Base-by-base conservation (phyloP, 2,888 invertebrate species). In the Lycia hirtaria region DNA sequence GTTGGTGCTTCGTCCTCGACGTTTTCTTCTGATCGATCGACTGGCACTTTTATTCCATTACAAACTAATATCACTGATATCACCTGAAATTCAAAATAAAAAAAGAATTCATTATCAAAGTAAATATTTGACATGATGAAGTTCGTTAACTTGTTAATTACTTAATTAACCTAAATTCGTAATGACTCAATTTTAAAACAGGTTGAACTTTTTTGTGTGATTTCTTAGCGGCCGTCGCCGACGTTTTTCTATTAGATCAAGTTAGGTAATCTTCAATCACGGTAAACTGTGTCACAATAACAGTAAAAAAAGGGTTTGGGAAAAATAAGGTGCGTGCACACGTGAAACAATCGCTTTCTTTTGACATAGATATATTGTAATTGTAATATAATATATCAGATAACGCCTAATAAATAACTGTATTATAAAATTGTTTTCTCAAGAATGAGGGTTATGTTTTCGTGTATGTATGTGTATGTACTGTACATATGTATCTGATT, bases 211-310 rank as follows among this genome's bases (percentile, higher is more conserved):
- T 55, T 55, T 55, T 55, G 33, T 50, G 37, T 28, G 3, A 37
- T 49, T 54, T 45, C 20, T 41, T 37, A 30, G 10, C 15, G 68
- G 71, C 68, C 64, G 68, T 61, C 64, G 60, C 53, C 44, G 62
- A 64, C 24, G 43, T 72, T 73, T 76, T 76, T 75, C 74, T 76
- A 74, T 87, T 83, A 78, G 76, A 78, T 80, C 78, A 77, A 69
- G 69, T 81, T 78, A 81, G 80, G 83, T 83, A 88, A 88, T 78
- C 73, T 76, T 74, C 74, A 75, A 78, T 80, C 76, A 76, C 77
- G 71, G 71, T 71, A 75, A 85, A 83, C 80, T 83, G 76, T 85
- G 87, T 80, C 88, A 84, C 76, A 74, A 78, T 70, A 71, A 67
- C 63, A 74, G 67, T 75, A 83, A 86, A 86, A 83, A 67, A 53